phyloP scores from a whole-genome alignment of 2,113 vertebrate species.

The Gymnorhina tibicen region DNA sequence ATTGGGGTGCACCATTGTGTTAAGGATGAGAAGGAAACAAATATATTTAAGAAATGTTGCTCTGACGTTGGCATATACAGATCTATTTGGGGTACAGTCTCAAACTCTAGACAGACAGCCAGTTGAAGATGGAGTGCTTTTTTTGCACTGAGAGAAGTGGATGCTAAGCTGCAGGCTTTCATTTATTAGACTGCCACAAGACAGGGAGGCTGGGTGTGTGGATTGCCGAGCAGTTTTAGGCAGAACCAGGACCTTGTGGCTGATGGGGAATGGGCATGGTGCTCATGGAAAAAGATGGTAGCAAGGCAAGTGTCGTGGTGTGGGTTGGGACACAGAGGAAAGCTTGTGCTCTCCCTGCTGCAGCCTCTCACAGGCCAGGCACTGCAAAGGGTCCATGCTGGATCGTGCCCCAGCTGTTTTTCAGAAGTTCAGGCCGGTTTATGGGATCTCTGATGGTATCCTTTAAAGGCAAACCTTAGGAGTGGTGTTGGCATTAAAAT shows the following conservation, averaged over 20 bases:
- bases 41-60: neutral
- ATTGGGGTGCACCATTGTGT: neutral
- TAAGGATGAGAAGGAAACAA: neutral
- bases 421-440: rapidly evolving
- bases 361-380: rapidly evolving
- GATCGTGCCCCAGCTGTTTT: neutral
- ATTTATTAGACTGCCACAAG: neutral
- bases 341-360: neutral
- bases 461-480: neutral
- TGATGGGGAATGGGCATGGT: rapidly evolving
- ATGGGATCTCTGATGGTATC: neutral
- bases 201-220: neutral
- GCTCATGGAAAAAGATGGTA: neutral
- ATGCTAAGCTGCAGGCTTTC: neutral
- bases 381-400: rapidly evolving
- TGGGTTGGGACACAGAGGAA: neutral
- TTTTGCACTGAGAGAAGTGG: neutral
- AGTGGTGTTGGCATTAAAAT: neutral
- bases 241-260: neutral
- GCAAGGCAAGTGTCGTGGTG: rapidly evolving
- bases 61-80: rapidly evolving
- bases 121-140: neutral
- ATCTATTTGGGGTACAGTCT: neutral
- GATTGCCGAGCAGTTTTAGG: neutral
- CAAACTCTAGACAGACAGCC: neutral